Evolutionary conservation across 2,797 vertebrate genomes (phyloP).

Genomic region (Labroides dimidiatus): DNA sequence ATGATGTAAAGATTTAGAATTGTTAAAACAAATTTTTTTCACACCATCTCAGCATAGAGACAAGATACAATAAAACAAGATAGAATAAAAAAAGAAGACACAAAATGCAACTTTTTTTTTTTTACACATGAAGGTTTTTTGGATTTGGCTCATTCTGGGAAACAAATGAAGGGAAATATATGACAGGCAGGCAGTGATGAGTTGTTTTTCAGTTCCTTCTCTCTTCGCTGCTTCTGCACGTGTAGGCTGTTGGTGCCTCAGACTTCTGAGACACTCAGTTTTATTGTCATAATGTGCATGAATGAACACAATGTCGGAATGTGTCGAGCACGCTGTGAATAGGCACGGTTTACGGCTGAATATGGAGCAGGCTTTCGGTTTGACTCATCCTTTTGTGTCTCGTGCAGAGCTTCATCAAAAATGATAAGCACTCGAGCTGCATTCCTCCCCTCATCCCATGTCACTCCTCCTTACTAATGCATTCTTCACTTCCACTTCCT

Average conservation of each 20-base stretch:
- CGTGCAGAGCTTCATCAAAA: constrained; percentile 31
- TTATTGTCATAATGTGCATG: constrained; percentile 26
- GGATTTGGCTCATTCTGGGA: constrained; percentile 44
- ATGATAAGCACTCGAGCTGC: constrained; percentile 43
- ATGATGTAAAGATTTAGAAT: constrained; percentile 15
- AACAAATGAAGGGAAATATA: constrained; percentile 42
- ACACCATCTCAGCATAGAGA: constrained; percentile 14
- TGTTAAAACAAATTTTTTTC: constrained; percentile 5
- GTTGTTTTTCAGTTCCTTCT: constrained; percentile 8
- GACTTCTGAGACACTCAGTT: constrained; percentile 14
- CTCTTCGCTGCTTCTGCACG: background rate
- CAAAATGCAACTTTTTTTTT: constrained; percentile 18
- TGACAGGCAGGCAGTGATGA: constrained; percentile 41
- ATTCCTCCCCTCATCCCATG: constrained; percentile 28
- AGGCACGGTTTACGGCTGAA: background rate
- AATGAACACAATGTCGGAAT: constrained; percentile 19
- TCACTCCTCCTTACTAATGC: constrained; percentile 30
- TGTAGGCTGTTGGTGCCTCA: constrained; percentile 3
- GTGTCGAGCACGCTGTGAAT: background rate
- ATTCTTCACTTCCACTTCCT: constrained; percentile 41
- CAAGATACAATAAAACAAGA: constrained; percentile 18
- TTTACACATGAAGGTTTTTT: constrained; percentile 32
- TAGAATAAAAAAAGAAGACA: background rate
- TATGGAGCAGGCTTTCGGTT: constrained; percentile 1
- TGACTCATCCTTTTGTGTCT: constrained; percentile 13